Evolutionary conservation across 64 coral and sea anemone species (phyloP), one percentile per base, ranked within the genome.

Genomic region (Montipora sp.): DNA sequence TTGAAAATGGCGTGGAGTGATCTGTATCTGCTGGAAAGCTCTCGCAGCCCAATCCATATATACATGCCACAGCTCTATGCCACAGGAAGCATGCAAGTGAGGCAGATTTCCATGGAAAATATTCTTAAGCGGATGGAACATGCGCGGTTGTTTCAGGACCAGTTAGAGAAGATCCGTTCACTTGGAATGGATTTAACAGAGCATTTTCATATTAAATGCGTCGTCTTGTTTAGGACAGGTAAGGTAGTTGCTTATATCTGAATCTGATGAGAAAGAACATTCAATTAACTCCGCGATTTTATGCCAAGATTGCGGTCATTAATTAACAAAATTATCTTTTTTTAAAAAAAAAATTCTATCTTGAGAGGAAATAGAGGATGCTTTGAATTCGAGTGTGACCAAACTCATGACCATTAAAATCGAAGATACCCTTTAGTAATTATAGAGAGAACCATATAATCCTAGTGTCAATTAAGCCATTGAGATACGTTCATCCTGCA

Each of bases 191-290:
- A 98, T 71, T 65, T 89, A 63, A 95, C 93, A 2, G 96, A 98
- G 49, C 96, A 93, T 59, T 98, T 98, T 87, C 96, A 98, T 67
- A 91, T 98, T 47, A 98, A 98, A 75, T 98, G 96, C 66, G 92
- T 98, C 59, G 96, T 98, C 59, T 77, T 98, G 69, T 98, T 98
- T 6, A 74, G 96, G 75, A 93, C 96, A 84, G 96, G 96, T 98
- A 47, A 87, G 80, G 3, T 57, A 57, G 11, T 57, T 57, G 53
- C 53, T 57, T 57, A 57, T 11, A 8, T 8, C 7, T 68, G 8
- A 68, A 13, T 16, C 63, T 13, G 8, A 57, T 11, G 53, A 6
- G 6, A 36, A 57, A 57, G 7, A 57, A 57, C 53, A 57, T 11
- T 36, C 36, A 36, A 36, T 36, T 36, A 36, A 36, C 6, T 57